Conservation (phyloP, 2,888 invertebrate species). For the Isotomurus palustris region DNA sequence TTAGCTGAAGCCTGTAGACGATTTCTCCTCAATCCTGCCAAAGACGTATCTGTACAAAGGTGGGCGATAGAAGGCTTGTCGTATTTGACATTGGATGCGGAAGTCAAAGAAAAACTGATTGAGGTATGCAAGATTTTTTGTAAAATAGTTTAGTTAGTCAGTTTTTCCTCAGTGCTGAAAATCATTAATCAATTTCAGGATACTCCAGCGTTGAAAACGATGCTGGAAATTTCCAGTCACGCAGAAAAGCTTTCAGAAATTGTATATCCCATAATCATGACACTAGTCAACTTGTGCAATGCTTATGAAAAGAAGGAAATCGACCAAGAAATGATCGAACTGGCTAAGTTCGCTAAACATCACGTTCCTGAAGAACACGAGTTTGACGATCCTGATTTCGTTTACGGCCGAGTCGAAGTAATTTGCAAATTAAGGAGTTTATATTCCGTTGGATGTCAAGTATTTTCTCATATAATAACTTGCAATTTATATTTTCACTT, state of each 20-base stretch:
- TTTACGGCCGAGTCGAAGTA: conserved; percentile 64
- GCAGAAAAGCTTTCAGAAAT: conserved; percentile 51
- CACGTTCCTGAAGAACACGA: conserved; percentile 97
- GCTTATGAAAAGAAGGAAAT: conserved; percentile 96
- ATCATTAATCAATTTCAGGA: conserved; percentile 24
- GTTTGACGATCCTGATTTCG: conserved; percentile 80
- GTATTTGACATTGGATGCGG: conserved; percentile 93
- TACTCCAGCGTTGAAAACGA: conserved; percentile 29
- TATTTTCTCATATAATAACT: not conserved
- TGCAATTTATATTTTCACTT: conserved; percentile 47
- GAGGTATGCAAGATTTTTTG: conserved; percentile 61
- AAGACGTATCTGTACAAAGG: conserved; percentile 81
- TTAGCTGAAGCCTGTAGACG: conserved; percentile 89
- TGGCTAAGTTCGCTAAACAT: conserved; percentile 98
- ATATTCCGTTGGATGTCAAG: not conserved
- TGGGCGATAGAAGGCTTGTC: conserved; percentile 98
- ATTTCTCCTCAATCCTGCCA: conserved; percentile 79
- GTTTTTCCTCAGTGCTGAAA: not conserved
- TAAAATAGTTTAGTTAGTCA: not conserved
- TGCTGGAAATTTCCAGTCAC: conserved; percentile 42
- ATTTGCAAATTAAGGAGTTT: not conserved
- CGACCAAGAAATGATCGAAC: conserved; percentile 91
- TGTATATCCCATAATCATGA: conserved; percentile 56
- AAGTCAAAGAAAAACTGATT: conserved; percentile 93
- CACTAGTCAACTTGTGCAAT: conserved; percentile 90